phyloP scores from a whole-genome alignment of 64 coral and sea anemone species.

The Actinia tenebrosa region DNA sequence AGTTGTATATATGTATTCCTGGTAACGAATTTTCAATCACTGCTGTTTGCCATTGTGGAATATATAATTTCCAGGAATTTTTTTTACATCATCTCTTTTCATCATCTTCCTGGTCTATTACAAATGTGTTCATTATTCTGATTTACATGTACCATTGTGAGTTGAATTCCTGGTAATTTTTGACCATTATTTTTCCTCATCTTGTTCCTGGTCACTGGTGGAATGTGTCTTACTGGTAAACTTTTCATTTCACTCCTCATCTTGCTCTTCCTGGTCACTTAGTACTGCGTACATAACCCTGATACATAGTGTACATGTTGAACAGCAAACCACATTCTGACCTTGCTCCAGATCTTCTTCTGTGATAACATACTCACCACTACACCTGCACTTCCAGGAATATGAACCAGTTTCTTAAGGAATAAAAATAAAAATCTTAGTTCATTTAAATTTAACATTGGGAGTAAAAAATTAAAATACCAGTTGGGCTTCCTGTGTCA shows the following conservation, averaged over 20 bases:
- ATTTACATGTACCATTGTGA: no score
- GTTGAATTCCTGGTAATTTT: no score
- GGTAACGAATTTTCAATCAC: no score
- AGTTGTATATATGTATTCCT: no score
- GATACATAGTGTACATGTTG: constrained; percentile 70
- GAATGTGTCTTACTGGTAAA: background rate
- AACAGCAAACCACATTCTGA: constrained; percentile 68
- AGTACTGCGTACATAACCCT: constrained; percentile 42
- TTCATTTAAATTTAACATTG: background rate
- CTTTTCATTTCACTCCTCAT: background rate
- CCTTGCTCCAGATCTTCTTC: constrained; percentile 75
- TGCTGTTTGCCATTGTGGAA: no score
- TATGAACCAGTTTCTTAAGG: constrained; percentile 29
- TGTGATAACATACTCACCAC: constrained; percentile 76
- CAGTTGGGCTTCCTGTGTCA: background rate
- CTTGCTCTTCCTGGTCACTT: constrained; percentile 14
- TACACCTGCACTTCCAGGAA: constrained; percentile 68
- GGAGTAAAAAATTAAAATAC: background rate
- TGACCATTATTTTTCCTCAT: no score
- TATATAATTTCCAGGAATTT: no score
- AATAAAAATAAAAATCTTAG: background rate
- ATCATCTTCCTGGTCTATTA: no score
- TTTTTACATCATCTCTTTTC: no score
- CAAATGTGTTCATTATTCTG: no score
- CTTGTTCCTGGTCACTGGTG: background rate